Conservation (phyloP, 2,888 invertebrate species). For the Perithous albicinctus region DNA sequence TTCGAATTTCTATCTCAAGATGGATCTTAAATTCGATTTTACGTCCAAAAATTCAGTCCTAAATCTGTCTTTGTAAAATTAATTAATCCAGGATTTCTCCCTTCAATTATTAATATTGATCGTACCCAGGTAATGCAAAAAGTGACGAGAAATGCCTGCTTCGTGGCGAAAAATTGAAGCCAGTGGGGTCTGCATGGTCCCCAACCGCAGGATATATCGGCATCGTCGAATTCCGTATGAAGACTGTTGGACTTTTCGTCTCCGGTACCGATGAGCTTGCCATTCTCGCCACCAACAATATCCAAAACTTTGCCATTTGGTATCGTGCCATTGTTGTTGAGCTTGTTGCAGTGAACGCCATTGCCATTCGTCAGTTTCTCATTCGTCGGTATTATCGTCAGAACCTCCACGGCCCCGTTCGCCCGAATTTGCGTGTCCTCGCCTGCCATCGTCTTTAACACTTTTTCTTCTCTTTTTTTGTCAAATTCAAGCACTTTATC, state of each 20-base stretch:
- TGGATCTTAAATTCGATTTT: too few relatives aligned
- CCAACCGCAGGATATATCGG: slow-evolving; percentile 90
- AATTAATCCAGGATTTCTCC: neutral
- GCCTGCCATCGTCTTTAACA: slow-evolving; percentile 77
- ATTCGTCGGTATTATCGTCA: slow-evolving; percentile 80
- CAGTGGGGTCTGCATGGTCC: slow-evolving; percentile 92
- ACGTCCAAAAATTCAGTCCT: too few relatives aligned
- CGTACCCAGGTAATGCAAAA: slow-evolving; percentile 94
- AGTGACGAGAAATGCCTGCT: slow-evolving; percentile 94
- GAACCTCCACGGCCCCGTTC: slow-evolving; percentile 77
- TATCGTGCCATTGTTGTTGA: slow-evolving; percentile 81
- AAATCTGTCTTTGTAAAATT: too few relatives aligned
- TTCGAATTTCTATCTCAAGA: too few relatives aligned
- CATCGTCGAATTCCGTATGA: slow-evolving; percentile 82
- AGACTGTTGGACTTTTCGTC: slow-evolving; percentile 79
- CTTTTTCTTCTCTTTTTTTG: neutral
- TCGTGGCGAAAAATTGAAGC: slow-evolving; percentile 93
- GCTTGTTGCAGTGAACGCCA: slow-evolving; percentile 77
- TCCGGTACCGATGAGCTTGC: slow-evolving; percentile 74
- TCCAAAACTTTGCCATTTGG: slow-evolving; percentile 79
- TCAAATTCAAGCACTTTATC: slow-evolving; percentile 17
- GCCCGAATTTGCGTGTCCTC: slow-evolving; percentile 80
- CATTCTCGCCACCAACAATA: slow-evolving; percentile 78
- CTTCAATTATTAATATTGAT: neutral
- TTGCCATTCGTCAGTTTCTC: slow-evolving; percentile 80